Percentiles rank a stretch among this genome's conserved stretches.
Conservation (phyloP, 2,113 vertebrate genomes). For the Catharus bicknelli region DNA sequence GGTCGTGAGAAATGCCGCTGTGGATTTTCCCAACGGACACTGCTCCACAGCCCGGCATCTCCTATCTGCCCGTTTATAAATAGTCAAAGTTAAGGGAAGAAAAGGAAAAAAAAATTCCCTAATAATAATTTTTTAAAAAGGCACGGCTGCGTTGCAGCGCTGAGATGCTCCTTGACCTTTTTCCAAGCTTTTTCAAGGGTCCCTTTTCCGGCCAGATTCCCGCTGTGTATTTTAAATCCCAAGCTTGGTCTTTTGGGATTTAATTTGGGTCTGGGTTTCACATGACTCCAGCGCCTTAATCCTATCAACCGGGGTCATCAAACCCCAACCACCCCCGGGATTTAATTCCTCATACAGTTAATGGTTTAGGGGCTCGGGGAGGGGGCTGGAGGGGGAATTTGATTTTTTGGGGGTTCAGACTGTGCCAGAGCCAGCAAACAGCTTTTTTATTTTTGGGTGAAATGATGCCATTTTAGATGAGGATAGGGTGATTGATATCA, state of each 20-base stretch:
- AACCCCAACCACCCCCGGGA: slow-evolving; percentile 5
- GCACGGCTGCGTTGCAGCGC: background rate
- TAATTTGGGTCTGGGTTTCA: slow-evolving; percentile 60
- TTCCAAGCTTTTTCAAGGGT: background rate
- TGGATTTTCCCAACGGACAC: slow-evolving; percentile 83
- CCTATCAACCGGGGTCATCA: slow-evolving; percentile 34
- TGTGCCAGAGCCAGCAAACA: background rate
- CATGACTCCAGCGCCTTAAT: slow-evolving; percentile 50
- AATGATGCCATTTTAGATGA: background rate
- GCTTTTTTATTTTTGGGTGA: background rate
- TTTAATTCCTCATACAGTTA: slow-evolving; percentile 43
- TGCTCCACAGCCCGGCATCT: slow-evolving; percentile 5
- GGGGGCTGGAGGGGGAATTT: background rate
- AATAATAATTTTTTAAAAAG: background rate
- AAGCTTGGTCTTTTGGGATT: background rate
- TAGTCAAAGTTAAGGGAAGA: background rate
- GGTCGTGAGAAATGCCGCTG: slow-evolving; percentile 88
- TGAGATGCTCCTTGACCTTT: background rate
- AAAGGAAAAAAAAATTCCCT: background rate
- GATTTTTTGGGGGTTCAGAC: background rate
- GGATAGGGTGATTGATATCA: background rate
- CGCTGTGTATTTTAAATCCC: background rate
- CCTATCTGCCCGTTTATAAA: slow-evolving; percentile 64
- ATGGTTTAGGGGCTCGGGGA: background rate
- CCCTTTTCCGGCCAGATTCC: background rate